A percentile compares a stretch with the other conserved stretches of the same genome.
These are phyloP conservation scores for Scaptodrosophila latifasciaeformis DNA, from an alignment of 2,888 invertebrate species.

Conservation along the genomic window DNA sequence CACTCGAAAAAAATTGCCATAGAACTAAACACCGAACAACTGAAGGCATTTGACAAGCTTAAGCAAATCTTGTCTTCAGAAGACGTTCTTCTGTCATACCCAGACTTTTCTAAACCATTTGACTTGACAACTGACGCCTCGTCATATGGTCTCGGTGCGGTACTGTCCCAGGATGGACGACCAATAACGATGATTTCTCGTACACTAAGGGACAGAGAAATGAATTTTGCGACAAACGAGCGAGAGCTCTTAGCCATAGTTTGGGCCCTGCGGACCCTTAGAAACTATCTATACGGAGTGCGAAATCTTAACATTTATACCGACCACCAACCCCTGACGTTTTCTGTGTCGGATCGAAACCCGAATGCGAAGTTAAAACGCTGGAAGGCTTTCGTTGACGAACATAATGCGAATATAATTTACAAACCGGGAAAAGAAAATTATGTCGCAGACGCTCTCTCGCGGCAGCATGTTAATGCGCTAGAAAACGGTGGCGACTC, in stretches of 20 bases:
- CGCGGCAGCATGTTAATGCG: not conserved
- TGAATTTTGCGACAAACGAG: no score
- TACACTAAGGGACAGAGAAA: conserved; percentile 8
- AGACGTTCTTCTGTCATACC: not conserved
- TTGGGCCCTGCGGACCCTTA: conserved; percentile 10
- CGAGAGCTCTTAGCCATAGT: conserved; percentile 19
- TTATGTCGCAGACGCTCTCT: not conserved
- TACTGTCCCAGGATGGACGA: no score
- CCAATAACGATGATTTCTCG: not conserved
- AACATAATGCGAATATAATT: no score
- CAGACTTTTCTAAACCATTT: not conserved
- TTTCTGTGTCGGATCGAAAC: conserved; percentile 10
- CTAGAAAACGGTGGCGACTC: not conserved
- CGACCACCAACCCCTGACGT: conserved; percentile 12
- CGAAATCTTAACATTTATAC: conserved; percentile 9
- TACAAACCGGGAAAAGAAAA: no score
- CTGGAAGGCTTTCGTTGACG: no score
- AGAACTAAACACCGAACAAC: not conserved
- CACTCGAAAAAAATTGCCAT: not conserved
- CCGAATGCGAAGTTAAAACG: no score
- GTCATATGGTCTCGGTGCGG: not conserved
- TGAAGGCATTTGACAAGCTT: not conserved
- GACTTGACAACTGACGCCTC: not conserved
- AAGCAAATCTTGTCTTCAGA: not conserved
- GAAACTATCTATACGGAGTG: conserved; percentile 8